These are phyloP conservation scores for Tragelaphus buxtoni DNA, from an alignment of 2,113 vertebrate species.

Conservation along the genomic window DNA sequence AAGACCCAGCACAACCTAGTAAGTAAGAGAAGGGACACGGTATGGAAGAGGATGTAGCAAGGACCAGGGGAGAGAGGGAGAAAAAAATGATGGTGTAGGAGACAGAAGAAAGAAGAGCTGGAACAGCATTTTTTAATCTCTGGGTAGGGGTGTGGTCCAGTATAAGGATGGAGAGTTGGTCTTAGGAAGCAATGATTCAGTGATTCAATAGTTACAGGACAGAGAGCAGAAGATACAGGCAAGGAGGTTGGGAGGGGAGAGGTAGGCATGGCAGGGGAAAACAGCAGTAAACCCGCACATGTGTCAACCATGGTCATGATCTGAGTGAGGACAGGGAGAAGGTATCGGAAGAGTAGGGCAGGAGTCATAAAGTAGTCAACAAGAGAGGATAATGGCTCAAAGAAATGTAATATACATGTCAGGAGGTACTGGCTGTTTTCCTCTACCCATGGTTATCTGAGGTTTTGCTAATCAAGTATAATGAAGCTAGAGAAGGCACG, in stretches of 20 bases:
- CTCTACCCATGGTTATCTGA: neutral
- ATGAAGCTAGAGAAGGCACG: neutral
- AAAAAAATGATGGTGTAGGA: neutral
- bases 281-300: neutral
- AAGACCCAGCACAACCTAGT: neutral
- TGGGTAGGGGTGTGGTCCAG: neutral
- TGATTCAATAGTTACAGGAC: neutral
- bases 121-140: neutral
- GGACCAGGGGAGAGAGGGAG: neutral
- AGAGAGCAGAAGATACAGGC: neutral
- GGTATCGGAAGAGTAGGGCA: neutral
- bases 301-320: neutral
- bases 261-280: neutral
- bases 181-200: neutral
- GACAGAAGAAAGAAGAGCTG: neutral
- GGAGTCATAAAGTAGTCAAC: neutral
- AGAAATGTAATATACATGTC: neutral
- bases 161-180: neutral
- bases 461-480: neutral
- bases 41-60: neutral
- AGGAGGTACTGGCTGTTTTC: neutral
- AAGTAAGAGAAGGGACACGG: neutral
- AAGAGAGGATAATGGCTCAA: neutral
- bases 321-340: neutral
- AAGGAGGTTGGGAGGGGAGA: neutral